phyloP scores from a whole-genome alignment of 2,888 invertebrate genomes.

The Alsophila aescularia region DNA sequence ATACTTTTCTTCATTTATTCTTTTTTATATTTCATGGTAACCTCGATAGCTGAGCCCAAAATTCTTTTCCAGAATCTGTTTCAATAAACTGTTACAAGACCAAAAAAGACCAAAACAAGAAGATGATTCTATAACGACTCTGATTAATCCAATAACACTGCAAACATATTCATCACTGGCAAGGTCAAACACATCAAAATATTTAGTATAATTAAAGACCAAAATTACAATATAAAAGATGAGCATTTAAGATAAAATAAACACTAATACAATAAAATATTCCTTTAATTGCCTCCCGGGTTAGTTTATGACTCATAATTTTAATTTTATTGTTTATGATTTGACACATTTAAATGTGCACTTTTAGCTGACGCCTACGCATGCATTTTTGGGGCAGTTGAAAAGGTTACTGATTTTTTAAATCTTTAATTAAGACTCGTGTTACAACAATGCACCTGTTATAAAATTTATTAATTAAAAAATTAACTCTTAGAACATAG shows the following conservation, averaged over 20 bases:
- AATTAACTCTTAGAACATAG: too few species aligned
- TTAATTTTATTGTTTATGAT: constrained; percentile 21
- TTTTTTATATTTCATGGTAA: too few species aligned
- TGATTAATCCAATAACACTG: too few species aligned
- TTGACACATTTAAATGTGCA: constrained; percentile 28
- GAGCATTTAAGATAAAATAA: constrained; percentile 19
- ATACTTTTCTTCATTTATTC: too few species aligned
- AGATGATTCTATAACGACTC: too few species aligned
- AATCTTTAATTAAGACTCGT: too few species aligned
- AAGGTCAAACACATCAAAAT: constrained; percentile 6
- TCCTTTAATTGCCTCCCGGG: constrained; percentile 19
- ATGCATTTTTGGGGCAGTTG: constrained; percentile 15
- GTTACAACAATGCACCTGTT: too few species aligned
- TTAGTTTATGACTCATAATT: constrained; percentile 30
- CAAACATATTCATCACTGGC: neutral
- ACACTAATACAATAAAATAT: constrained; percentile 10
- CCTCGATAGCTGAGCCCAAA: too few species aligned
- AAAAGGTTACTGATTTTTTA: constrained; percentile 12
- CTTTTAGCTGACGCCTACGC: constrained; percentile 22
- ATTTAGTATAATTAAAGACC: constrained; percentile 10
- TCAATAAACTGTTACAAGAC: too few species aligned
- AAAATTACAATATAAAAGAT: constrained; percentile 21
- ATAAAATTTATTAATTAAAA: too few species aligned
- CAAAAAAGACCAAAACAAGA: too few species aligned
- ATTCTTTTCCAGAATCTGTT: too few species aligned